phyloP scores from a whole-genome alignment of 1,140 invertebrate genomes.

The Cheumatopsyche charites region DNA sequence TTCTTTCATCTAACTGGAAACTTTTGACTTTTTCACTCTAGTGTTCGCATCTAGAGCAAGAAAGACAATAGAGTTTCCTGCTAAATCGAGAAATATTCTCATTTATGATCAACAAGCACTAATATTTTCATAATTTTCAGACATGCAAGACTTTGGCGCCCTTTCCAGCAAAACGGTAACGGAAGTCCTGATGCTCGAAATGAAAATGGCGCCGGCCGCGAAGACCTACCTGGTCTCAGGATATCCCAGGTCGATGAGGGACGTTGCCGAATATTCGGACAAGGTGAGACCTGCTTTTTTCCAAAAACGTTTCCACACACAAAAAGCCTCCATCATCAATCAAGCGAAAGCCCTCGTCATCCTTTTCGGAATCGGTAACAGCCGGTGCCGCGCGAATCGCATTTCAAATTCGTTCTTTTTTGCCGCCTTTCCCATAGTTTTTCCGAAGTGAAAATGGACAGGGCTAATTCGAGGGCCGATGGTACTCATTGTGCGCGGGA shows the following conservation, averaged over 20 bases:
- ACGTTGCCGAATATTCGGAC: conserved; percentile 88
- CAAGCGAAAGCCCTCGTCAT: background rate
- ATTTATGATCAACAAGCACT: too few species aligned
- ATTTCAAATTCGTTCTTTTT: too few species aligned
- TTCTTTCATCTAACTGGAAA: too few species aligned
- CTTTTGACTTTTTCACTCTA: too few species aligned
- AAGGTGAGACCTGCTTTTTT: too few species aligned
- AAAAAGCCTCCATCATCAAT: background rate
- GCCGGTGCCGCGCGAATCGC: background rate
- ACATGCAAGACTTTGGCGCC: conserved; percentile 84
- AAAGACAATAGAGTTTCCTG: too few species aligned
- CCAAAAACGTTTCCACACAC: background rate
- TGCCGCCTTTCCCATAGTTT: too few species aligned
- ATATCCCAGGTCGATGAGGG: conserved; percentile 90
- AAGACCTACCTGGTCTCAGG: conserved; percentile 95
- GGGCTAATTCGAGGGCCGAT: too few species aligned
- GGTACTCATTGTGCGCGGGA: background rate
- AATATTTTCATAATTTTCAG: conserved; percentile 56
- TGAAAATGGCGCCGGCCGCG: conserved; percentile 88
- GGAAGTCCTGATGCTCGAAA: conserved; percentile 89
- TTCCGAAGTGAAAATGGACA: too few species aligned
- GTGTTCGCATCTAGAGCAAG: too few species aligned
- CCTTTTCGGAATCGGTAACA: background rate
- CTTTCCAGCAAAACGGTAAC: conserved; percentile 85
- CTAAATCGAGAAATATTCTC: too few species aligned